Evolutionary conservation across 2,797 vertebrate species (phyloP).

Genomic region (Cheirogaleus major): DNA sequence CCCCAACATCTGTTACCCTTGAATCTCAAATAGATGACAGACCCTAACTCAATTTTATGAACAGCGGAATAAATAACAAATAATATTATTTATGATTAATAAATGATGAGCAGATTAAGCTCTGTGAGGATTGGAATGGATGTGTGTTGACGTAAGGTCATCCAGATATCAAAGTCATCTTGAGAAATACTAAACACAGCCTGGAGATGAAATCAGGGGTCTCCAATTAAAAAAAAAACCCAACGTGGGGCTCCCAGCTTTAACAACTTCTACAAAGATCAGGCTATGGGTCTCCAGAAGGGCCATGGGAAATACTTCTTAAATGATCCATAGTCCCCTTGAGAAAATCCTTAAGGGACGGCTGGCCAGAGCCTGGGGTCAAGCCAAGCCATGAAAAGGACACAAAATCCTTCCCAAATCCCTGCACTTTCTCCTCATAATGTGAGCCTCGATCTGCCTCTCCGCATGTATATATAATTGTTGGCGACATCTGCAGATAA

Average conservation of each 20-base stretch:
- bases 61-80: neutral
- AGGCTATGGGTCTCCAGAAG: neutral
- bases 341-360: neutral
- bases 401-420: neutral
- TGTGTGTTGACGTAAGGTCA: neutral
- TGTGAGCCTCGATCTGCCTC: neutral
- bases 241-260: accelerated
- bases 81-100: neutral
- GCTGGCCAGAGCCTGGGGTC: neutral
- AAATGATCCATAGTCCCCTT: neutral
- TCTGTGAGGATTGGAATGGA: accelerated
- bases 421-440: neutral
- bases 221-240: neutral
- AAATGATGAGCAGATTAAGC: neutral
- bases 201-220: neutral
- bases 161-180: accelerated
- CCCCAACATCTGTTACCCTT: neutral
- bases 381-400: neutral
- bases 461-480: neutral
- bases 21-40: neutral
- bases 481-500: no score
- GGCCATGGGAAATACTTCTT: neutral
- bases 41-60: neutral
- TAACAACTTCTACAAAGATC: neutral
- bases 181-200: neutral